A percentile compares a stretch with the other conserved stretches of the same genome.
phyloP scores from a whole-genome alignment of 2,888 invertebrate genomes.

The Lycaena phlaeas region DNA sequence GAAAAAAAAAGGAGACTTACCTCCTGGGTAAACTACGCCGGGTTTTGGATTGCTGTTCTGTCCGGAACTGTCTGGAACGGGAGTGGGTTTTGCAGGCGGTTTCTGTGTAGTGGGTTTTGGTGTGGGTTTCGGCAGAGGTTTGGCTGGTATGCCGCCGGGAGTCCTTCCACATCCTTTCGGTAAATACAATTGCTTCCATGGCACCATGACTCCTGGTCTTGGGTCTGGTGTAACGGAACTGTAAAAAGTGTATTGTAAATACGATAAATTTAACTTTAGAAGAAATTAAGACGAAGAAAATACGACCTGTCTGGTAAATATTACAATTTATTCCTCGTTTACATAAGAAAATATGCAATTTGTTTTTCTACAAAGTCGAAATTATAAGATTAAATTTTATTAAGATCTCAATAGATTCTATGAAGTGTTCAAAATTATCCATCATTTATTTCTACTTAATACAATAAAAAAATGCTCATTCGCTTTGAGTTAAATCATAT shows the following conservation, averaged over 20 bases:
- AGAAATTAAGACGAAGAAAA: too few species aligned
- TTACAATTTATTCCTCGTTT: too few species aligned
- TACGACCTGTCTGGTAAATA: too few species aligned
- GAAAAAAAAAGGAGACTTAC: background rate
- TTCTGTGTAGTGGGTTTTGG: constrained; percentile 35
- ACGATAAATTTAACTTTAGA: too few species aligned
- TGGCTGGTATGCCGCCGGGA: constrained; percentile 54
- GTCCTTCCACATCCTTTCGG: constrained; percentile 80
- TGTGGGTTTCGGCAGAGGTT: constrained; percentile 43
- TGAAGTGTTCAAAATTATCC: too few species aligned
- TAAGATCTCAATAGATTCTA: too few species aligned
- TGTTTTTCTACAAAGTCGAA: too few species aligned
- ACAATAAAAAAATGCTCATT: too few species aligned
- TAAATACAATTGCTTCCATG: constrained; percentile 80
- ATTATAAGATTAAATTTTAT: too few species aligned
- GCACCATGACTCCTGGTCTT: constrained; percentile 39
- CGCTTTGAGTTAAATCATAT: too few species aligned
- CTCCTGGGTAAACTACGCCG: constrained; percentile 39
- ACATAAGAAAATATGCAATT: too few species aligned
- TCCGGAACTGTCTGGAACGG: constrained; percentile 42
- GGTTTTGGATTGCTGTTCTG: constrained; percentile 51
- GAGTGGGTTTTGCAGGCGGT: constrained; percentile 28
- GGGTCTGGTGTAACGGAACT: constrained; percentile 21
- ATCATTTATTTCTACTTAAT: too few species aligned
- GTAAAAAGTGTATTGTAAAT: constrained; percentile 14